These are phyloP conservation scores for Caenorhabditis uteleia DNA, from an alignment of 2,888 invertebrate species.

Conservation along the genomic window DNA sequence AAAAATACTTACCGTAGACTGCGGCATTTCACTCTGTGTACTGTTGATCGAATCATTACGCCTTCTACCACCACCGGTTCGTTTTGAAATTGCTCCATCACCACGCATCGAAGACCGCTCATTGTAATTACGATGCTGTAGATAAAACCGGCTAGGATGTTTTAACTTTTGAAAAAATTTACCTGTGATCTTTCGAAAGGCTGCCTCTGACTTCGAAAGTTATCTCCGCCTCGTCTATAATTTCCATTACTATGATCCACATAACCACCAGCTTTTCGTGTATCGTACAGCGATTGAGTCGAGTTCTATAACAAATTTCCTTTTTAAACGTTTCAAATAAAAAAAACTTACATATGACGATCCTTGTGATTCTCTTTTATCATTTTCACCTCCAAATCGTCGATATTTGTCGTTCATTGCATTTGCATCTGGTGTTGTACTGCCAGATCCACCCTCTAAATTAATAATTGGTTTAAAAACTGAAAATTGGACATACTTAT, in stretches of 20 bases:
- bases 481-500: too few relatives aligned
- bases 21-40: conserved; percentile 51
- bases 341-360: conserved; percentile 22
- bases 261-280: conserved; percentile 49
- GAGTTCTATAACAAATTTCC: conserved; percentile 44
- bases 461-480: too few relatives aligned
- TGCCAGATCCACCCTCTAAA: conserved; percentile 47
- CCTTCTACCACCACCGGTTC: conserved; percentile 22
- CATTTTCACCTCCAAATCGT: conserved; percentile 3
- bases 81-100: conserved; percentile 30
- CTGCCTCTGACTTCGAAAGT: conserved; percentile 4
- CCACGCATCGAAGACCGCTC: conserved; percentile 51
- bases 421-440: conserved; percentile 54
- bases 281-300: conserved; percentile 54
- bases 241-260: conserved; percentile 5
- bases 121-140: too few relatives aligned
- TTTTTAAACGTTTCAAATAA: not conserved
- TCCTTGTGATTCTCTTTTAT: not conserved
- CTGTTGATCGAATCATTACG: conserved; percentile 55
- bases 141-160: not conserved
- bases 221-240: not conserved
- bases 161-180: conserved; percentile 3
- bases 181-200: conserved; percentile 16
- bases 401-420: conserved; percentile 25
- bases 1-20: not conserved